Percentiles rank a stretch among this genome's conserved stretches.
These are phyloP conservation scores for Morelia viridis DNA, from an alignment of 2,797 vertebrate species.

Conservation along the genomic window DNA sequence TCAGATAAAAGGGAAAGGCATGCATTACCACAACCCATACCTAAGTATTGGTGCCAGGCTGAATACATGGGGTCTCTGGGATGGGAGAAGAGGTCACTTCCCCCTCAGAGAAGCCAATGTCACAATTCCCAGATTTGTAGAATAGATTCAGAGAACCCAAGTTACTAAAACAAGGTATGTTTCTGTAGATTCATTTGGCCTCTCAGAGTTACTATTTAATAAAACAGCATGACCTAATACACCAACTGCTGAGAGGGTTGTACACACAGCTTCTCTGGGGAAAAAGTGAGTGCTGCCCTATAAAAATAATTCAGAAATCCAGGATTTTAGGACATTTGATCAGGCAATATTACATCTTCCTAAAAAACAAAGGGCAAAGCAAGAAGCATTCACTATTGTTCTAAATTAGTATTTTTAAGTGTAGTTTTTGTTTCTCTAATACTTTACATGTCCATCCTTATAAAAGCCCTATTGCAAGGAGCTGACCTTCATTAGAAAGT, in stretches of 20 bases:
- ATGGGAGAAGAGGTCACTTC: neutral
- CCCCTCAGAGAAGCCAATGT: neutral
- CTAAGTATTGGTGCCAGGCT: neutral
- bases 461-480: neutral
- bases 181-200: neutral
- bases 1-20: slow-evolving; percentile 3
- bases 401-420: neutral
- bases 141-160: neutral
- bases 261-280: neutral
- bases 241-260: neutral
- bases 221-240: neutral
- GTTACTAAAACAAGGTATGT: neutral
- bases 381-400: neutral
- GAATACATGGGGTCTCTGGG: neutral
- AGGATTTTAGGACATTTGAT: neutral
- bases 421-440: neutral
- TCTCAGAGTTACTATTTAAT: neutral
- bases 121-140: neutral
- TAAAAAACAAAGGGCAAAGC: neutral
- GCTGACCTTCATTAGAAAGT: neutral
- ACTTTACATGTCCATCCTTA: neutral
- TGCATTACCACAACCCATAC: neutral
- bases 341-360: neutral
- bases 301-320: neutral
- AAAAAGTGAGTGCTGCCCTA: neutral